Evolutionary conservation across 2,113 vertebrate species (phyloP), one percentile per base, ranked within the genome.

Genomic region (Heterocephalus glaber): DNA sequence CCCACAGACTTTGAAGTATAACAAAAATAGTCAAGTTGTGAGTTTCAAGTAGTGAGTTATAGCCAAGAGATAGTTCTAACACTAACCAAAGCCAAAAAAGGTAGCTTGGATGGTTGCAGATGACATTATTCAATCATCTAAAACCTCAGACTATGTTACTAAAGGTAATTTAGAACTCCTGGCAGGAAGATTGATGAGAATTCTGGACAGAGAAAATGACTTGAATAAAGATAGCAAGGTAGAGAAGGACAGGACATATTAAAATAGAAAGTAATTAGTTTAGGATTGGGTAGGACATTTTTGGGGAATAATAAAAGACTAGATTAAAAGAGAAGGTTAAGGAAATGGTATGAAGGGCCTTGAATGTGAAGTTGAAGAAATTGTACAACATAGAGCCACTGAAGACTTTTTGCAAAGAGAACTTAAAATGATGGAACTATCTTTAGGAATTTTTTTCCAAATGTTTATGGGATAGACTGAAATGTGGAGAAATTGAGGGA

Each of bases 151-250:
- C 56, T 92, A 56, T 38, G 86, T 65, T 60, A 3, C 70, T 83
- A 38, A 77, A 77, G 56, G 14, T 63, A 81, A 79, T 93, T 86
- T 87, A 91, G 68, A 87, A 58, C 52, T 90, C 92, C 38, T 86
- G 19, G 54, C 58, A 44, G 58, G 80, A 96, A 80, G 47, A 92
- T 30, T 89, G 17, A 70, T 86, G 70, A 86, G 49, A 82, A 86
- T 95, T 96, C 44, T 16, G 4, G 65, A 30, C 44, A 89, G 72
- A 96, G 44, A 70, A 92, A 97, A 86, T 96, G 79, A 54, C 41
- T 10, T 82, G 47, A 93, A 86, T 41, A 70, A 87, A 92, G 89
- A 54, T 52, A 68, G 41, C 14, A 60, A 80, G 47, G 41, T 49
- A 66, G 47, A 76, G 35, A 82, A 92, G 68, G 52, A 77, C 9